phyloP scores from a whole-genome alignment of 2,113 vertebrate species.

The Motacilla alba region DNA sequence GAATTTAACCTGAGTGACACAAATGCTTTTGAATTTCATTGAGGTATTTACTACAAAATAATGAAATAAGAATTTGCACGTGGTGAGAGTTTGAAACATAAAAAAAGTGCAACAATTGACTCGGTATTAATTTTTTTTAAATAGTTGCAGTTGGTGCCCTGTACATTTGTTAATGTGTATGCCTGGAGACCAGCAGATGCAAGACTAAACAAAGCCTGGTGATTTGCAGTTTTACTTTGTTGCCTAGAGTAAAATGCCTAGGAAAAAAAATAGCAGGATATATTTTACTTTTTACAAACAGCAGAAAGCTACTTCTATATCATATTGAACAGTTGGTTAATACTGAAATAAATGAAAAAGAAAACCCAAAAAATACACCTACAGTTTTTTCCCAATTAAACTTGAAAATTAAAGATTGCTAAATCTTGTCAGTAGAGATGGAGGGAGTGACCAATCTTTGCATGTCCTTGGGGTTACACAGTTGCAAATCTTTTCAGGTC shows the following conservation, averaged over 20 bases:
- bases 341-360: background rate
- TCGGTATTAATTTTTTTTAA: background rate
- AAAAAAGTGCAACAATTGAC: background rate
- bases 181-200: background rate
- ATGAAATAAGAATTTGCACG: background rate
- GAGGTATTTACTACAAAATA: background rate
- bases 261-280: background rate
- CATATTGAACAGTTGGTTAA: background rate
- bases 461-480: background rate
- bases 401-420: background rate
- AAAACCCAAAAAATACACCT: fast-evolving
- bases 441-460: background rate
- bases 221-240: background rate
- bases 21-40: background rate
- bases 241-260: background rate
- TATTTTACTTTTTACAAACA: background rate
- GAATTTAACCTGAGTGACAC: background rate
- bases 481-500: background rate
- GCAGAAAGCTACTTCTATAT: background rate
- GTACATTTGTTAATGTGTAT: background rate
- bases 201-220: background rate
- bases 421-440: background rate
- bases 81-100: background rate
- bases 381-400: background rate
- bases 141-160: background rate